Evolutionary conservation across 2,888 invertebrate genomes (phyloP).

Genomic region (Clusia tigrina): DNA sequence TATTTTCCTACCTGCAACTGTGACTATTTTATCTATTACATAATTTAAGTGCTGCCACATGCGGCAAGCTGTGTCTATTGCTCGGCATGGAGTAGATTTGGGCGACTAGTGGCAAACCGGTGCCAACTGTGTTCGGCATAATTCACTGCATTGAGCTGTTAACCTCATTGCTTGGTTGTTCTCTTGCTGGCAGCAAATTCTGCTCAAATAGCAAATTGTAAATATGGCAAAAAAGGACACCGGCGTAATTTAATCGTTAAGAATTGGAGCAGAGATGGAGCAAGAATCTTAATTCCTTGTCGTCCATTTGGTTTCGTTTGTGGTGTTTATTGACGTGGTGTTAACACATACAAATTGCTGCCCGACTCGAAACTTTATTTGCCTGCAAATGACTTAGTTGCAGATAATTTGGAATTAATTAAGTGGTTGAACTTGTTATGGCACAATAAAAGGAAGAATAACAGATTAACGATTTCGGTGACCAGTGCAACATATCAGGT

Average conservation of each 20-base stretch:
- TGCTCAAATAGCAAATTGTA: slow-evolving; percentile 44
- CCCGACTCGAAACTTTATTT: slow-evolving; percentile 24
- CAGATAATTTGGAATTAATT: too few relatives aligned
- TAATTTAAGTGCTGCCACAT: slow-evolving; percentile 43
- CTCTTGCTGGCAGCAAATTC: slow-evolving; percentile 30
- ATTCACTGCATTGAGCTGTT: slow-evolving; percentile 49
- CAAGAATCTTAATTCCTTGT: slow-evolving; percentile 40
- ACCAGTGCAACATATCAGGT: too few relatives aligned
- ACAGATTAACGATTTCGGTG: too few relatives aligned
- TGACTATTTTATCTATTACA: slow-evolving; percentile 40
- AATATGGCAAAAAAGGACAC: slow-evolving; percentile 48
- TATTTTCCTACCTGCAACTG: too few relatives aligned
- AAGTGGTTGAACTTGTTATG: too few relatives aligned
- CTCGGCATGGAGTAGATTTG: slow-evolving; percentile 11
- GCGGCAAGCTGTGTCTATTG: not conserved
- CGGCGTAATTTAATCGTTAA: slow-evolving; percentile 57
- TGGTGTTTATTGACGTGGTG: slow-evolving; percentile 45
- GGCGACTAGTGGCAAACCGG: slow-evolving; percentile 1
- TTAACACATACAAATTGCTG: slow-evolving; percentile 52
- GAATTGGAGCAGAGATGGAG: slow-evolving; percentile 17
- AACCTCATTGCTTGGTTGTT: slow-evolving; percentile 50
- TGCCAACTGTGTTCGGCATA: not conserved
- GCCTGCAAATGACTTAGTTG: not conserved
- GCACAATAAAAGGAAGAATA: too few relatives aligned
- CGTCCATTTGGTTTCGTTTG: not conserved